Conservation (phyloP, 2,888 invertebrate species). For the Hybos culiciformis region DNA sequence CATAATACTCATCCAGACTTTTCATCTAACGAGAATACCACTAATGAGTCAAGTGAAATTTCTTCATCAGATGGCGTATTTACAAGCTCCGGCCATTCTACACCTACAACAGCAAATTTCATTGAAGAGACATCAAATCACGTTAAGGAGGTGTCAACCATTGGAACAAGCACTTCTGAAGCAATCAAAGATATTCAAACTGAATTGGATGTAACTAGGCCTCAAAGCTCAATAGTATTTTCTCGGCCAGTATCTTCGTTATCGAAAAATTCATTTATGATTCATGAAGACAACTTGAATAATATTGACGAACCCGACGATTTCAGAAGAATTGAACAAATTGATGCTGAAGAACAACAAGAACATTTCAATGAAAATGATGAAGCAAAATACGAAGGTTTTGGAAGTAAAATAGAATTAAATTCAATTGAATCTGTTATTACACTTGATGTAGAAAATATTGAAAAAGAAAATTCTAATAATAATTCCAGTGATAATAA, state of each 20-base stretch:
- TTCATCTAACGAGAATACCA: background rate
- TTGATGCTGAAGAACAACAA: slow-evolving; percentile 3
- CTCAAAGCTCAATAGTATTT: too few relatives aligned
- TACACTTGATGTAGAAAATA: background rate
- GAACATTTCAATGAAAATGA: slow-evolving; percentile 2
- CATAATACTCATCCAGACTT: too few relatives aligned
- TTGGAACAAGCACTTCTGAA: too few relatives aligned
- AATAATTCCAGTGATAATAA: slow-evolving; percentile 7
- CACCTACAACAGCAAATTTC: too few relatives aligned
- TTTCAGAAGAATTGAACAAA: slow-evolving; percentile 15
- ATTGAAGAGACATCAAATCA: too few relatives aligned
- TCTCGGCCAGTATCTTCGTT: slow-evolving; percentile 21
- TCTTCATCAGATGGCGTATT: slow-evolving; percentile 9
- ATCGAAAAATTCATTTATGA: slow-evolving; percentile 38
- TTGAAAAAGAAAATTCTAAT: background rate
- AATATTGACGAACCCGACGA: slow-evolving; percentile 15
- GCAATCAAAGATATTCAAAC: too few relatives aligned
- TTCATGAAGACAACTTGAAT: slow-evolving; percentile 28
- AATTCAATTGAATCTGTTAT: background rate
- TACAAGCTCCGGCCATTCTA: slow-evolving; percentile 12
- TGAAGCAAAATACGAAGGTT: slow-evolving; percentile 12
- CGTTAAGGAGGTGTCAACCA: too few relatives aligned
- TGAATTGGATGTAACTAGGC: too few relatives aligned
- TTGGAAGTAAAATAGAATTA: background rate
- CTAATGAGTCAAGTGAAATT: slow-evolving; percentile 6